Percentiles rank a stretch among this genome's conserved stretches.
phyloP scores from a whole-genome alignment of 2,113 vertebrate genomes.

The Clinocottus analis region DNA sequence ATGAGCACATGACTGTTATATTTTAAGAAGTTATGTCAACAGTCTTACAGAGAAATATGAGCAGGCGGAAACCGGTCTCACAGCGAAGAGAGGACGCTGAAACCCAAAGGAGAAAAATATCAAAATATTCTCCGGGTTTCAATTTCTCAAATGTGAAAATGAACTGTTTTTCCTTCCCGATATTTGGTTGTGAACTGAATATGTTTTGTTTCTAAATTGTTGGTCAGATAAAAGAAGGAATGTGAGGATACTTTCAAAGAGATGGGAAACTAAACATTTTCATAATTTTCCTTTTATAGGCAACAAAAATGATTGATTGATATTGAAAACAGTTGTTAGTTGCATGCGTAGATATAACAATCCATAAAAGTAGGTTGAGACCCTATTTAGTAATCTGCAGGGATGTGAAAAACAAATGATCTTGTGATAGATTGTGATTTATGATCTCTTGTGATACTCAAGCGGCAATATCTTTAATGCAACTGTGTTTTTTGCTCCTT shows the following conservation, averaged over 20 bases:
- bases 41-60: neutral
- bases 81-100: neutral
- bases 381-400: neutral
- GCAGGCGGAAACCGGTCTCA: neutral
- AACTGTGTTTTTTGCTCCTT: neutral
- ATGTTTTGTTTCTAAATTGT: neutral
- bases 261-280: neutral
- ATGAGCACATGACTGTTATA: slow-evolving; percentile 18
- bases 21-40: slow-evolving; percentile 22
- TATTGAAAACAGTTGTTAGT: neutral
- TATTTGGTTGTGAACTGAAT: neutral
- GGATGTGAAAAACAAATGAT: neutral
- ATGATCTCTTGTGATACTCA: neutral
- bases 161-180: neutral
- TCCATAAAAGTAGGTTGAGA: neutral
- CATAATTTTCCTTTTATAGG: neutral
- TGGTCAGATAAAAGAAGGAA: neutral
- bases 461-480: neutral
- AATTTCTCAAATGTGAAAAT: neutral
- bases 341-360: neutral
- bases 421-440: neutral
- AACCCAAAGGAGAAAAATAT: neutral
- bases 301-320: neutral
- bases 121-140: neutral
- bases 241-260: neutral